Percentiles rank a stretch among this genome's conserved stretches.
phyloP scores from a whole-genome alignment of 2,113 vertebrate genomes.

The Limnothrissa miodon region DNA sequence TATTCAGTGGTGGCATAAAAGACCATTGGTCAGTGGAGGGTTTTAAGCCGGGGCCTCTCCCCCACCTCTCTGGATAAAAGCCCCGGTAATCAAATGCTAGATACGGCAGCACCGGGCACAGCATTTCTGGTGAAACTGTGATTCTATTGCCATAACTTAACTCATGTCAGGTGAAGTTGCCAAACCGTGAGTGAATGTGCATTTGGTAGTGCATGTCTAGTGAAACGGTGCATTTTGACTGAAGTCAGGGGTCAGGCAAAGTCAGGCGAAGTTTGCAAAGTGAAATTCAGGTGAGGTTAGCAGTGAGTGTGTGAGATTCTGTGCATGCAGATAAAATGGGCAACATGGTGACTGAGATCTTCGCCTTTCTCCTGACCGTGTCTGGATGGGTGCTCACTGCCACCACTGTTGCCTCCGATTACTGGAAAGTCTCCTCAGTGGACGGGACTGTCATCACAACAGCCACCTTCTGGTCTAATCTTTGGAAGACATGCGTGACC shows the following conservation, averaged over 20 bases:
- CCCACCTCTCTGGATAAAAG: slow-evolving; percentile 50
- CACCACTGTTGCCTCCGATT: slow-evolving; percentile 82
- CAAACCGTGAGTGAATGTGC: too few species aligned
- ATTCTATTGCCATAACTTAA: neutral
- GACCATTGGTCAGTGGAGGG: slow-evolving; percentile 47
- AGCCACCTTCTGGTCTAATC: slow-evolving; percentile 84
- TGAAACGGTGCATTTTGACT: neutral
- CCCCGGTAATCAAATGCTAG: slow-evolving; percentile 23
- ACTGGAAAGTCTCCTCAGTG: slow-evolving; percentile 85
- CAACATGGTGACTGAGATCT: slow-evolving; percentile 74
- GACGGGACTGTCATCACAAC: slow-evolving; percentile 87
- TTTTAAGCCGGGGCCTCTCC: slow-evolving; percentile 27
- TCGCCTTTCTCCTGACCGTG: slow-evolving; percentile 75
- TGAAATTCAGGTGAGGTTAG: neutral
- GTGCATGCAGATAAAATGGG: slow-evolving; percentile 59
- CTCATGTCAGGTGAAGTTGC: too few species aligned
- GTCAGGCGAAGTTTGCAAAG: neutral
- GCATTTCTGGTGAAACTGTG: neutral
- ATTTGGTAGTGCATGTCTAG: neutral
- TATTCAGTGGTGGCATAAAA: slow-evolving; percentile 39
- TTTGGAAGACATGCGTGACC: slow-evolving; percentile 86
- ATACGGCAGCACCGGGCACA: neutral
- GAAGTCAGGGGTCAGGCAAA: too few species aligned
- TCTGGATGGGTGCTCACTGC: slow-evolving; percentile 81
- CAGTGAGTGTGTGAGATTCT: neutral